Conservation (phyloP, 2,797 vertebrate genomes). For the Helicolenus hilgendorfi region DNA sequence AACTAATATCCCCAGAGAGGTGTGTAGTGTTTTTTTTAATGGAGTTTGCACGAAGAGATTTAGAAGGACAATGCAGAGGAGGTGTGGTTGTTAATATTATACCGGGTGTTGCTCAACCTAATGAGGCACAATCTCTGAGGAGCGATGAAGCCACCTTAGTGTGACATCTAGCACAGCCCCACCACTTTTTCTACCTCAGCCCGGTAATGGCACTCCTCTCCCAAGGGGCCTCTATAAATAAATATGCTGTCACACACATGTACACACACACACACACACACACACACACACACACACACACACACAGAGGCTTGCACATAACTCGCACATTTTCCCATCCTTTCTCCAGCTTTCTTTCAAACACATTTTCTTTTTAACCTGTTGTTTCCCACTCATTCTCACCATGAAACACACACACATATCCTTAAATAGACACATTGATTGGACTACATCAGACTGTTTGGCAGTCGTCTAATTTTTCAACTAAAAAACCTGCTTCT, state of each 20-base stretch:
- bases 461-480: slow-evolving; percentile 60
- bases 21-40: neutral
- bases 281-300: slow-evolving; percentile 41
- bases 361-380: neutral
- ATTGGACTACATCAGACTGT: slow-evolving; percentile 55
- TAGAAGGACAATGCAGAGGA: slow-evolving; percentile 22
- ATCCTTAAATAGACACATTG: slow-evolving; percentile 65
- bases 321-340: slow-evolving; percentile 26
- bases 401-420: neutral
- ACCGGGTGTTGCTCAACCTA: slow-evolving; percentile 50
- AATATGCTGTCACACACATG: slow-evolving; percentile 56
- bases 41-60: slow-evolving; percentile 23
- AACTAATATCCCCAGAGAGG: neutral
- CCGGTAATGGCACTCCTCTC: slow-evolving; percentile 64
- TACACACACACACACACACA: slow-evolving; percentile 4
- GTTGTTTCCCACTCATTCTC: slow-evolving; percentile 34
- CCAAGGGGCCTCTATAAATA: slow-evolving; percentile 81
- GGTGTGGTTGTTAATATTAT: slow-evolving; percentile 45
- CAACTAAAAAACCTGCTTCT: slow-evolving; percentile 41
- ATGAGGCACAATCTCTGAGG: slow-evolving; percentile 53
- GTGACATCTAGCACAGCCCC: slow-evolving; percentile 58
- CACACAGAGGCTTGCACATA: neutral
- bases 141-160: slow-evolving; percentile 49
- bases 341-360: slow-evolving; percentile 30
- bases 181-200: slow-evolving; percentile 63